Conservation (phyloP, 2,888 invertebrate genomes). For the Dasysyrphus tricinctus region DNA sequence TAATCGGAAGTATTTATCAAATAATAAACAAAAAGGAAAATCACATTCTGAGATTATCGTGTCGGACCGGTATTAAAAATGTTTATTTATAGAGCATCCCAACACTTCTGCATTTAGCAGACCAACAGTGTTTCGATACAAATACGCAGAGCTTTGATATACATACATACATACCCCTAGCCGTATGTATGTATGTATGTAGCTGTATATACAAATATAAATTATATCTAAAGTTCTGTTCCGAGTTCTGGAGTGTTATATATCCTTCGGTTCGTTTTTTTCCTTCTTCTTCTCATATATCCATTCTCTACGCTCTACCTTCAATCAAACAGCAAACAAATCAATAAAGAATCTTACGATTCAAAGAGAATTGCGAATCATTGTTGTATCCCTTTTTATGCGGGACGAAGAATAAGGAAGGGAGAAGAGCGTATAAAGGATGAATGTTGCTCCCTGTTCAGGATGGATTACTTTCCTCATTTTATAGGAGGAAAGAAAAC, state of each 20-base stretch:
- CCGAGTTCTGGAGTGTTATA: conserved; percentile 13
- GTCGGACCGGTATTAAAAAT: conserved; percentile 46
- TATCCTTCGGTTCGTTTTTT: conserved; percentile 22
- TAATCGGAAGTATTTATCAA: conserved; percentile 49
- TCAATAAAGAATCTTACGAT: conserved; percentile 60
- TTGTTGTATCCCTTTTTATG: conserved; percentile 57
- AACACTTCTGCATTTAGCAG: neutral
- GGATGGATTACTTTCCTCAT: conserved; percentile 55
- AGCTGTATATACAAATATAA: conserved; percentile 8
- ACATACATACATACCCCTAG: neutral
- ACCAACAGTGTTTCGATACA: neutral
- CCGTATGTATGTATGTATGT: too few relatives aligned
- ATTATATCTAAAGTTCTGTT: conserved; percentile 22
- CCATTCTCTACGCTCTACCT: conserved; percentile 44
- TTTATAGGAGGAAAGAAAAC: conserved; percentile 54
- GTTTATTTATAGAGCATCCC: conserved; percentile 41
- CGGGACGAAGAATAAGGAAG: conserved; percentile 5
- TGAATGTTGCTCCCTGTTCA: conserved; percentile 51
- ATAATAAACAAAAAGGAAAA: conserved; percentile 46
- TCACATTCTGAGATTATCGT: conserved; percentile 47
- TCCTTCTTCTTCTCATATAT: conserved; percentile 16
- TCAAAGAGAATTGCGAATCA: conserved; percentile 64
- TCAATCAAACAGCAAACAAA: conserved; percentile 67
- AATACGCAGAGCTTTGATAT: neutral
- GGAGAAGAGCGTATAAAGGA: conserved; percentile 11